These are phyloP conservation scores for Aegithalos caudatus DNA, from an alignment of 2,113 vertebrate species.

Conservation along the genomic window DNA sequence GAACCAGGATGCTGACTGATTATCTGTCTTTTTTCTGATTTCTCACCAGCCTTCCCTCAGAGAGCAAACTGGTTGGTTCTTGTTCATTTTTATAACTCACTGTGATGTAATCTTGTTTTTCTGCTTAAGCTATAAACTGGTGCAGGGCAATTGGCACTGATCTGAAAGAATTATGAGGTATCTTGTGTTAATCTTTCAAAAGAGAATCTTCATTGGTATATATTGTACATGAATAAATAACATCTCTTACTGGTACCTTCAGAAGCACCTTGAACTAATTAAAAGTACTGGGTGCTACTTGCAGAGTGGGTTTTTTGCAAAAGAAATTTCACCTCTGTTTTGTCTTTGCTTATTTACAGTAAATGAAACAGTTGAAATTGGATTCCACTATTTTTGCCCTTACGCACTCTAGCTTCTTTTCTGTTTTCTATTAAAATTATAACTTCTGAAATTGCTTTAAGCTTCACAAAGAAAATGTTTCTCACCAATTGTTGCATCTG, in stretches of 20 bases:
- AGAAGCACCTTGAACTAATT: not conserved
- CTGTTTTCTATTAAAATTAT: not conserved
- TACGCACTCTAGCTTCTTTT: not conserved
- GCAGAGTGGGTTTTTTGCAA: not conserved
- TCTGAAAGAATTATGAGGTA: not conserved
- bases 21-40: not conserved
- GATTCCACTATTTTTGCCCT: not conserved
- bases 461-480: not conserved
- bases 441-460: not conserved
- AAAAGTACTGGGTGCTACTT: not conserved
- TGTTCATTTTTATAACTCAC: not conserved
- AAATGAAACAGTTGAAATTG: not conserved
- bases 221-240: not conserved
- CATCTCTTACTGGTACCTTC: not conserved
- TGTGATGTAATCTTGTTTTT: not conserved
- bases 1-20: not conserved
- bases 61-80: not conserved
- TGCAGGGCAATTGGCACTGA: not conserved
- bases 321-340: not conserved
- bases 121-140: not conserved
- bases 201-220: not conserved
- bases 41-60: not conserved
- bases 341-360: not conserved
- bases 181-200: not conserved
- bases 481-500: not conserved